A percentile compares a stretch with the other conserved stretches of the same genome.
Evolutionary conservation across 2,113 vertebrate species (phyloP).

Genomic region (Hemibagrus wyckioides): DNA sequence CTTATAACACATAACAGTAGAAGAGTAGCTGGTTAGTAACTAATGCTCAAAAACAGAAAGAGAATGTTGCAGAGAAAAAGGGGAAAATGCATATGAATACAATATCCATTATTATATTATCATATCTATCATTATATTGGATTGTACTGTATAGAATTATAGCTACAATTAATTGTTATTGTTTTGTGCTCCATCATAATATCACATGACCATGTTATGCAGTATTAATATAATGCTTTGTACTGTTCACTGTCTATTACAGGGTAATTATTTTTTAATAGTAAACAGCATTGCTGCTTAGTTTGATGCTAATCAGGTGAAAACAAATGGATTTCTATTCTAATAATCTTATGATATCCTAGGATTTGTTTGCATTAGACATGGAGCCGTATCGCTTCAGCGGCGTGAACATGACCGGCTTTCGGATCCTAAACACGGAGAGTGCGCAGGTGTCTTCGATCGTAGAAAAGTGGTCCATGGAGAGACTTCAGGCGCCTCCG

Average conservation of each 20-base stretch:
- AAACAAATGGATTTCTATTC: neutral
- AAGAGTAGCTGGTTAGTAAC: neutral
- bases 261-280: neutral
- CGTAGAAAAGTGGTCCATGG: slow-evolving; percentile 99
- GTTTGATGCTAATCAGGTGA: neutral
- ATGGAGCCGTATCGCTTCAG: slow-evolving; percentile 97
- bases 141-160: neutral
- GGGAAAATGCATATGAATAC: neutral
- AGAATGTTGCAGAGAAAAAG: neutral
- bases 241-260: neutral
- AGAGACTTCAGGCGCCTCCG: slow-evolving; percentile 93
- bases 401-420: slow-evolving; percentile 98
- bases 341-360: slow-evolving; percentile 32
- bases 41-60: neutral
- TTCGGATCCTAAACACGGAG: slow-evolving; percentile 95
- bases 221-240: neutral
- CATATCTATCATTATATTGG: neutral
- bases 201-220: neutral
- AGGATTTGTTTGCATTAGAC: slow-evolving; percentile 96
- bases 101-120: neutral
- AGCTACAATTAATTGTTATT: neutral
- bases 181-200: neutral
- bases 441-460: slow-evolving; percentile 94
- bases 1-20: neutral
- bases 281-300: neutral